A percentile compares a stretch with the other conserved stretches of the same genome.
These are phyloP conservation scores for Hirundichthys speculiger DNA, from an alignment of 2,113 vertebrate species.

Conservation along the genomic window DNA sequence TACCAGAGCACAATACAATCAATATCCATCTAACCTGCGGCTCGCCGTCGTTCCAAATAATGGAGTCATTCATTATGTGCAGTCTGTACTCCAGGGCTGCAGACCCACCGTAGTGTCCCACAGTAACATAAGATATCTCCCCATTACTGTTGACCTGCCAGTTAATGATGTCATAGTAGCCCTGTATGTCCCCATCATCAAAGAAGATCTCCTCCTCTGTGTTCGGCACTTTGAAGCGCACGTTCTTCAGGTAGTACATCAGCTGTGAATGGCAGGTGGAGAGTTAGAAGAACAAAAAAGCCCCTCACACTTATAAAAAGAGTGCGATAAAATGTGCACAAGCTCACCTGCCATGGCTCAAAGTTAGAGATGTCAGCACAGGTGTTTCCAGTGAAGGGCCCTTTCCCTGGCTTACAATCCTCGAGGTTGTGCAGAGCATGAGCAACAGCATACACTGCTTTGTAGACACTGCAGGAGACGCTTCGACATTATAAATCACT, in stretches of 20 bases:
- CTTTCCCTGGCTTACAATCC: constrained; percentile 63
- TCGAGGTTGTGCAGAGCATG: constrained; percentile 82
- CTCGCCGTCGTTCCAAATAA: constrained; percentile 82
- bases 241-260: constrained; percentile 85
- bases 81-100: constrained; percentile 50
- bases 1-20: not conserved
- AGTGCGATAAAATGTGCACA: not conserved
- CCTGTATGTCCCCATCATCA: constrained; percentile 75
- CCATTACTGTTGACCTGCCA: constrained; percentile 80
- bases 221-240: constrained; percentile 78
- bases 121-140: constrained; percentile 71
- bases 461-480: constrained; percentile 79
- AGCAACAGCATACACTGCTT: constrained; percentile 86
- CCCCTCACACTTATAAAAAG: not conserved
- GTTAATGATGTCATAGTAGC: constrained; percentile 85
- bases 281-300: not conserved
- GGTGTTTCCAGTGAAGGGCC: constrained; percentile 71
- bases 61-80: constrained; percentile 72
- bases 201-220: constrained; percentile 77
- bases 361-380: constrained; percentile 83
- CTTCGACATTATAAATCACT: not conserved
- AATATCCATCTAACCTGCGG: constrained; percentile 71
- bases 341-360: constrained; percentile 84
- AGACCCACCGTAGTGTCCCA: constrained; percentile 79
- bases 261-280: constrained; percentile 67